Base-by-base conservation (phyloP, 35 echinoderm and acorn worm genomes). In the Nesometra sesokonis region DNA sequence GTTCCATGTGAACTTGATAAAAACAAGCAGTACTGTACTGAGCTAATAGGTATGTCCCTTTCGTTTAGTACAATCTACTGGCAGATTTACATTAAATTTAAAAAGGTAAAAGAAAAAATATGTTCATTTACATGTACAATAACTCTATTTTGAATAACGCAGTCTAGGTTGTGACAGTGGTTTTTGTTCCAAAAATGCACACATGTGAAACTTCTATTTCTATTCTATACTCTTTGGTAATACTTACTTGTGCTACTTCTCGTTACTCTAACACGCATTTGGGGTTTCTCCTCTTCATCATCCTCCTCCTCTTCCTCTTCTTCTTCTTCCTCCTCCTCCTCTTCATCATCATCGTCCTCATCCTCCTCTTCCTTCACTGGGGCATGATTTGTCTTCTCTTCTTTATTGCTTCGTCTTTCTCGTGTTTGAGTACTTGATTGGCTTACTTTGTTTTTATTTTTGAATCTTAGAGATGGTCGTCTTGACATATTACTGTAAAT, bases 321-420 rank as follows among this genome's bases (percentile, higher is more conserved):
- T 33, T 34, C 29, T 19, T 37, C 19, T 77, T 37, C 77, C 30
- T 57, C 77, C 27, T 85, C 23, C 86, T 57, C 76, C 36, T 46
- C 46, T 36, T 90, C 84, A 27, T 90, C 57, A 46, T 47, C 23
- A 30, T 86, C 84, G 13, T 91, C 77, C 17, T 88, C 37, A 80
- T 86, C 77, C 32, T 79, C 87, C 38, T 89, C 86, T 9, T 77
- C 34, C 57, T 76, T 0, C 21, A 43, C 46, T 32, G 47, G 43
- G 31, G 82, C 76, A 35, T 83, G 43, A 34, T 91, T 81, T 47
- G 46, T 37, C 77, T 87, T 46, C 32, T 87, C 85, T 91, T 80
- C 80, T 78, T 52, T 84, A 34, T 35, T n/a, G 29, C 78, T 82
- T 40, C 57, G 32, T 33, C 35, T 23, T 27, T 36, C 31, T n/a